Conservation (phyloP, 2,113 vertebrate species). For the Crotalus helleri region DNA sequence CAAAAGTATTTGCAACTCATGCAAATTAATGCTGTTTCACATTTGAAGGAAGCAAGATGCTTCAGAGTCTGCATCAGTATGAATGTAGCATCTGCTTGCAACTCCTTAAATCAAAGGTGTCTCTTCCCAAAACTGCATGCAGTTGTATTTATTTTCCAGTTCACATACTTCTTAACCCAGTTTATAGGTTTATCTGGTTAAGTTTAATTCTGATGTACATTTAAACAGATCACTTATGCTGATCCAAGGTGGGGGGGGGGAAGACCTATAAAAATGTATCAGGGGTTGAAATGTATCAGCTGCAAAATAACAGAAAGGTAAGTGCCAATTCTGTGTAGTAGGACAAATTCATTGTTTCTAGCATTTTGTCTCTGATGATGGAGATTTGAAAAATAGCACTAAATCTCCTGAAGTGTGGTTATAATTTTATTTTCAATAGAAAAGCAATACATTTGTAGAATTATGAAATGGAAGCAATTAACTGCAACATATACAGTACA, state of each 20-base stretch:
- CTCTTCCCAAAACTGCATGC: neutral
- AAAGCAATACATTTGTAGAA: neutral
- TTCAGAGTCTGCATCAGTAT: neutral
- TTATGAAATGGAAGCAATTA: neutral
- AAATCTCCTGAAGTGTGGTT: neutral
- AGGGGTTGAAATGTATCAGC: neutral
- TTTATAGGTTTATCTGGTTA: neutral
- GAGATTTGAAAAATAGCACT: neutral
- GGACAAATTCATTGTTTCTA: neutral
- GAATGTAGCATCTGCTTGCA: neutral
- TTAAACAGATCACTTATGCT: neutral
- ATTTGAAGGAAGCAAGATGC: neutral
- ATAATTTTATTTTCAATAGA: neutral
- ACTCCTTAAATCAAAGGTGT: neutral
- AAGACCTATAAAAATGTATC: neutral
- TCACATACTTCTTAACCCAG: neutral
- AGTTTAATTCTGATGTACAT: neutral
- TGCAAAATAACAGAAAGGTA: neutral
- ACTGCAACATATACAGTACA: neutral
- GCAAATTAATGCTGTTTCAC: neutral
- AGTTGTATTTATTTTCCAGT: neutral
- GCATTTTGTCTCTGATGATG: neutral
- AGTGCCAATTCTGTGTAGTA: neutral
- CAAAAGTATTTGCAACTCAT: neutral
- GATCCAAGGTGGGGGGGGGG: neutral